Evolutionary conservation across 2,797 vertebrate genomes (phyloP), one percentile per base, ranked within the genome.

Genomic region (Sebastolobus alascanus): DNA sequence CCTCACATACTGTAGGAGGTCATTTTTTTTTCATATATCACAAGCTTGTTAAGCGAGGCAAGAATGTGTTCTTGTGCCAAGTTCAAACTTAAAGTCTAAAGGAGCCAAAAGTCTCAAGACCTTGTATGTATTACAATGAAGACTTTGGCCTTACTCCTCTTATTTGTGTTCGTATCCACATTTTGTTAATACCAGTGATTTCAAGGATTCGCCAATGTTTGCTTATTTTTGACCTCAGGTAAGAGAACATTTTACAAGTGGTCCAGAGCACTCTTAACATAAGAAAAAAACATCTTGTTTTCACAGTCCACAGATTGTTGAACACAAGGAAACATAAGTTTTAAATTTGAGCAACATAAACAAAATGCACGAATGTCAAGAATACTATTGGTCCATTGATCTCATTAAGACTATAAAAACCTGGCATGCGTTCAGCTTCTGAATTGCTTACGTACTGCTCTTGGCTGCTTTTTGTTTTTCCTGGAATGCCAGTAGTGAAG

Each of bases 1-100:
- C 60, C 73, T 84, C 77, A 63, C 55, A 73, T 58, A 54, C 40
- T 33, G 65, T 50, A 80, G 67, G 58, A 81, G 86, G 83, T 89
- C 70, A 80, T 78, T 66, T 81, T n/a, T 65, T 77, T 60, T 43
- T 35, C 54, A 76, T 80, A 66, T 77, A 70, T 88, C 71, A 70
- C 65, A 80, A 83, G 76, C 69, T 13, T 61, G 8, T 70, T 60
- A 73, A 84, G 76, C 68, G 43, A 76, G 63, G 50, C 2, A 60
- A 58, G 59, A 80, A 73, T 75, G 46, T 58, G 22, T 31, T 68
- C 29, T 4, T 68, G 33, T 87, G 71, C 74, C 58, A 70, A 59
- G 60, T 78, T 68, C 71, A 65, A 72, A 75, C 67, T 76, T 70
- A 25, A 54, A 25, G 63, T 61, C 70, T 52, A 27, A 56, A 37